These are phyloP conservation scores for Pseudomyrmex flavicornis DNA, from an alignment of 1,140 invertebrate genomes.

Conservation along the genomic window DNA sequence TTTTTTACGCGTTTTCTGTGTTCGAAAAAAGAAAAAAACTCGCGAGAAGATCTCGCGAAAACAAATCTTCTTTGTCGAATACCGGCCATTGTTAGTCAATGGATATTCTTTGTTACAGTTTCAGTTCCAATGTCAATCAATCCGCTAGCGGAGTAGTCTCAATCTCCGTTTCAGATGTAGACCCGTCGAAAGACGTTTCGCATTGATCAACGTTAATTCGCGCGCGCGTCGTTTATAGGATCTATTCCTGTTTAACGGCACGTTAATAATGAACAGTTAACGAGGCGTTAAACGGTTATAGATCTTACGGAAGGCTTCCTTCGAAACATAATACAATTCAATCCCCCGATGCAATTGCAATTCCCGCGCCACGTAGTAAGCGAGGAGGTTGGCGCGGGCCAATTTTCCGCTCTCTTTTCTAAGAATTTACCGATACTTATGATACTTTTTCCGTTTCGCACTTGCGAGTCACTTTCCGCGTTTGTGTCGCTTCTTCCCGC, in stretches of 20 bases:
- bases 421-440: constrained; percentile 39
- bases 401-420: constrained; percentile 49
- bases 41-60: background rate
- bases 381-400: constrained; percentile 36
- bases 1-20: too few species aligned
- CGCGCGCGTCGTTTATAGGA: constrained; percentile 58
- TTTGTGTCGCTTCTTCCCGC: background rate
- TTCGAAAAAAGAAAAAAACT: too few species aligned
- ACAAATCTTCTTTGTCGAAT: background rate
- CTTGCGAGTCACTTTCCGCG: constrained; percentile 3
- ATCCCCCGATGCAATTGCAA: constrained; percentile 62
- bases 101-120: constrained; percentile 31
- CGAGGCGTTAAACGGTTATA: constrained; percentile 71
- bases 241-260: constrained; percentile 65
- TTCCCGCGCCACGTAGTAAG: background rate
- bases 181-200: constrained; percentile 25
- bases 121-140: constrained; percentile 35
- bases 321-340: constrained; percentile 65
- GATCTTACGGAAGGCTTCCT: constrained; percentile 66
- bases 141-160: constrained; percentile 10
- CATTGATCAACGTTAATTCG: constrained; percentile 65
- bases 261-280: constrained; percentile 71
- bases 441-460: constrained; percentile 12
- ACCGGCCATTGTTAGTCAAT: background rate
- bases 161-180: constrained; percentile 54